These are phyloP conservation scores for Timandra comae DNA, from an alignment of 2,888 invertebrate species.

Conservation along the genomic window DNA sequence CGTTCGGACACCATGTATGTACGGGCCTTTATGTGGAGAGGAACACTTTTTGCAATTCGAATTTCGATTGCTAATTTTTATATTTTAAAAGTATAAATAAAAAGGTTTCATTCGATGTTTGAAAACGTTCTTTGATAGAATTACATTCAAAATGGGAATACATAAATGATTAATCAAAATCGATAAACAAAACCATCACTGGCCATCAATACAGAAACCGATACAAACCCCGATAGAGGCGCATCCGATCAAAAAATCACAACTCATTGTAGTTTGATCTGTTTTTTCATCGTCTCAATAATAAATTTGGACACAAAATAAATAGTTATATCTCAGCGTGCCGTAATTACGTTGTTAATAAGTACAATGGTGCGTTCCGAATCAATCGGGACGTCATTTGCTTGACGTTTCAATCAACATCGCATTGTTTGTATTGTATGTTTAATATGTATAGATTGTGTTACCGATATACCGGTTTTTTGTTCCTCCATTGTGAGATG, in stretches of 20 bases:
- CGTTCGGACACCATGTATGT: conserved; percentile 6
- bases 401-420: conserved; percentile 75
- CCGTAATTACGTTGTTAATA: conserved; percentile 72
- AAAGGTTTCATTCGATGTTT: no score
- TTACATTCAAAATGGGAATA: neutral
- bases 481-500: conserved; percentile 48
- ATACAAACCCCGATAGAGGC: conserved; percentile 45
- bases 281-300: conserved; percentile 58
- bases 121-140: neutral
- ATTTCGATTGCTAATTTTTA: no score
- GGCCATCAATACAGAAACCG: conserved; percentile 41
- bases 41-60: conserved; percentile 4
- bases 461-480: conserved; percentile 72
- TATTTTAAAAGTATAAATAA: no score
- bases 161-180: conserved; percentile 27
- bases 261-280: conserved; percentile 60
- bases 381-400: conserved; percentile 68
- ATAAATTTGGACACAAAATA: conserved; percentile 69
- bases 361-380: conserved; percentile 59
- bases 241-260: conserved; percentile 41
- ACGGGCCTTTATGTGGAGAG: conserved; percentile 5
- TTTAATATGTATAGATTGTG: conserved; percentile 73
- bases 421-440: conserved; percentile 73
- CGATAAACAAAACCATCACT: conserved; percentile 31
- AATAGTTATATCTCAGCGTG: conserved; percentile 68